phyloP scores from a whole-genome alignment of 2,888 invertebrate genomes.

The Eugnorisma glareosa region DNA sequence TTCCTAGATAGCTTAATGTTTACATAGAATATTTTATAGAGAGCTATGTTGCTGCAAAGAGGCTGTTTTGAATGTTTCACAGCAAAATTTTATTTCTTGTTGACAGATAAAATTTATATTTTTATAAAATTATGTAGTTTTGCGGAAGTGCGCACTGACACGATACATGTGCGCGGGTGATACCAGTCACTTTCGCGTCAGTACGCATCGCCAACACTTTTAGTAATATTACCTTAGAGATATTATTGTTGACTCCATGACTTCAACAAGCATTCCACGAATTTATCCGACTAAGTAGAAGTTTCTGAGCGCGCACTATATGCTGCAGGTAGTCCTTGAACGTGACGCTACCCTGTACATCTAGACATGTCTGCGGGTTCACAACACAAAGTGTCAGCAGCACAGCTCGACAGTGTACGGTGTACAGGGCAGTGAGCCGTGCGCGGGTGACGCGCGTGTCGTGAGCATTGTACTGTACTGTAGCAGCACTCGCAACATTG shows the following conservation, averaged over 20 bases:
- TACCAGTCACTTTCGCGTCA: neutral
- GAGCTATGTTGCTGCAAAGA: constrained; percentile 40
- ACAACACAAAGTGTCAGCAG: neutral
- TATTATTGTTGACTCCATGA: constrained; percentile 80
- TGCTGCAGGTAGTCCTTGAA: constrained; percentile 1
- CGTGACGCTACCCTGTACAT: neutral
- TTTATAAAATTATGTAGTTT: constrained; percentile 57
- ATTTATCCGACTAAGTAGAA: constrained; percentile 68
- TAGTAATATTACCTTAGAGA: constrained; percentile 41
- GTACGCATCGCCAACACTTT: constrained; percentile 8
- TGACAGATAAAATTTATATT: constrained; percentile 60
- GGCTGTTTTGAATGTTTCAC: constrained; percentile 56
- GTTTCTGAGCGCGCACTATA: constrained; percentile 30
- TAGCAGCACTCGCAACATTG: neutral
- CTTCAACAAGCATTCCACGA: constrained; percentile 85
- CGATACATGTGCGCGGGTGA: neutral
- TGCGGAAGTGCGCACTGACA: constrained; percentile 19
- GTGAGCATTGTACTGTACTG: neutral
- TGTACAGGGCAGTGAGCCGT: neutral
- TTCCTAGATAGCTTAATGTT: constrained; percentile 70
- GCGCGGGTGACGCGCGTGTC: neutral
- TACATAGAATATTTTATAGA: constrained; percentile 56
- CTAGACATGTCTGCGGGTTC: neutral
- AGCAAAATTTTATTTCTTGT: constrained; percentile 61
- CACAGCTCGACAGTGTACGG: neutral